Evolutionary conservation across 2,113 vertebrate species (phyloP), one percentile per base, ranked within the genome.

Genomic region (Pterocles burchelli): DNA sequence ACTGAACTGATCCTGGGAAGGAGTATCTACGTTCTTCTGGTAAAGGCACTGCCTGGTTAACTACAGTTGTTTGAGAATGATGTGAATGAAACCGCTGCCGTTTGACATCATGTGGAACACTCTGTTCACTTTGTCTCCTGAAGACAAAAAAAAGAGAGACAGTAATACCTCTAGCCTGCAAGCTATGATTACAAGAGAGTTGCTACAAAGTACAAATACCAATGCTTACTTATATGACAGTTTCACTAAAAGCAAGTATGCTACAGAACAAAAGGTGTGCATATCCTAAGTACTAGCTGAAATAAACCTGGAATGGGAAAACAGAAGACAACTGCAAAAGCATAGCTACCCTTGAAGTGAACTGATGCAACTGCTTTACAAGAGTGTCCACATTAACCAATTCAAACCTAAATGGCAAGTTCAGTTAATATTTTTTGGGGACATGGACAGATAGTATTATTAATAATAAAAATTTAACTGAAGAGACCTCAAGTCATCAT

Each of bases 101-200:
- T 97, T 99, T 99, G 77, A 96, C 79, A 54, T 96, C 94, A 80
- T 95, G 68, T 59, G 97, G 72, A 97, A 87, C 17, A 51, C 46
- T 96, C 85, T 97, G 93, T 38, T 98, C 98, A 31, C 97, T 97
- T 78, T 91, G 97, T 94, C 99, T 98, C 98, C 99, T 99, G 95
- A 38, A 97, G 6, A 24, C 3, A 7, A 13, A 31, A 46, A 49
- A 36, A 17, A 16, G 4, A 38, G 5, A 24, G 10, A 22, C 6
- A 20, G 46, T 65, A 80, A 86, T 7, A 74, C 34, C 17, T 89
- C 25, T 78, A 61, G 9, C 63, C 86, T 46, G 24, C 76, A 45
- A 89, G 20, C 49, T 16, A 80, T 2, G 34, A 91, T 18, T 67
- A 83, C 22, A 67, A 72, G 17, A 33, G 17, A 55, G 9, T 4